Conservation (phyloP, 2,888 invertebrate genomes). For the Athripsodes cinereus region DNA sequence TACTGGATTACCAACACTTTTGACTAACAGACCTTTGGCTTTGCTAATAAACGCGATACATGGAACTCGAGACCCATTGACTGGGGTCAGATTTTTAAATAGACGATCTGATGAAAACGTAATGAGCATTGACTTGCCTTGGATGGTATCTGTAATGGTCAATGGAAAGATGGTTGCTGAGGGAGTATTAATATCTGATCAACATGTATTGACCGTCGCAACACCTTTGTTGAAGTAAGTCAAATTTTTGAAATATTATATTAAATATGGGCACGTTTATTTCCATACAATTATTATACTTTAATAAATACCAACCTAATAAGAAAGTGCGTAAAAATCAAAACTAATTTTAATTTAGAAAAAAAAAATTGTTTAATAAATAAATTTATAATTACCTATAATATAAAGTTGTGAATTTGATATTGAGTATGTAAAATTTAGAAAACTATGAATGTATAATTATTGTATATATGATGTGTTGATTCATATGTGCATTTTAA, state of each 20-base stretch:
- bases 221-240: conserved; percentile 44
- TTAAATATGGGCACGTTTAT: not conserved
- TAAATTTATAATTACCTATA: too few relatives aligned
- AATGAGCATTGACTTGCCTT: conserved; percentile 50
- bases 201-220: conserved; percentile 52
- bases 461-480: too few relatives aligned
- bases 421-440: too few relatives aligned
- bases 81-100: not conserved
- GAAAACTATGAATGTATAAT: too few relatives aligned
- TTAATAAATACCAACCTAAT: too few relatives aligned
- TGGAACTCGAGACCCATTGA: not conserved
- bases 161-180: conserved; percentile 35
- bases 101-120: conserved; percentile 26
- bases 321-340: too few relatives aligned
- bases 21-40: not conserved
- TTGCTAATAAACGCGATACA: not conserved
- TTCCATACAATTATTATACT: too few relatives aligned
- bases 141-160: conserved; percentile 47
- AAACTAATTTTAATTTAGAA: too few relatives aligned
- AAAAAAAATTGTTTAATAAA: too few relatives aligned
- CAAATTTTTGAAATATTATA: not conserved
- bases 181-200: conserved; percentile 52
- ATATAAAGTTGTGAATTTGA: too few relatives aligned
- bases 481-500: too few relatives aligned
- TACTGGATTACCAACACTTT: not conserved